Evolutionary conservation across 2,888 invertebrate species (phyloP), one percentile per base, ranked within the genome.

Genomic region (Clistopyga incitator): DNA sequence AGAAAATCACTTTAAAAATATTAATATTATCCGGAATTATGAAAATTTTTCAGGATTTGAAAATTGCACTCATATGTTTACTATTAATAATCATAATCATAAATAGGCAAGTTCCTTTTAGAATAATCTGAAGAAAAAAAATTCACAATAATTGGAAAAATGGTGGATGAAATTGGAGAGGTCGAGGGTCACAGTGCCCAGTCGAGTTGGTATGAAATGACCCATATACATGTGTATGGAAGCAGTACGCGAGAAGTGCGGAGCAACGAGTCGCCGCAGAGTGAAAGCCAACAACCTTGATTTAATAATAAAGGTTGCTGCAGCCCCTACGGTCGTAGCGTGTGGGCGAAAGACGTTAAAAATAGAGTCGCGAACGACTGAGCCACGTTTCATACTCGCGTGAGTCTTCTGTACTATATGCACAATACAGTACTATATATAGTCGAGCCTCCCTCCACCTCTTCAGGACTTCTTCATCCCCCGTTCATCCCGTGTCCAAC

Each of bases 231-330:
- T 34, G 8, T 34, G 6, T 34, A 34, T 34, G 6, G 1, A 34
- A 8, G 34, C 34, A 6, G 34, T 34, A 34, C 10, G 61, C 61
- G 64, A 65, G 64, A 67, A 81, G 67, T 47, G 61, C 68, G 72
- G 74, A 68, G 67, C 81, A 38, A 29, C 64, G 45, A 34, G 68
- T 67, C 81, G 82, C 71, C 78, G 81, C 67, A 75, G 85, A 88
- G 90, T 90, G 91, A 90, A 91, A 91, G 90, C 90, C 87, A 87
- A 88, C 90, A 91, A 90, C 91, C 91, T 91, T 91, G 91, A 91
- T 91, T 91, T 89, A 90, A 90, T 90, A 91, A 91, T 90, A 91
- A 90, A 90, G 89, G 89, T 90, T 91, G 89, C 87, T 89, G 88
- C 87, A 79, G 87, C 85, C 84, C 83, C 86, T 81, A 78, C 82